These are phyloP conservation scores for Semaprochilodus insignis DNA, from an alignment of 2,797 vertebrate genomes.

Conservation along the genomic window DNA sequence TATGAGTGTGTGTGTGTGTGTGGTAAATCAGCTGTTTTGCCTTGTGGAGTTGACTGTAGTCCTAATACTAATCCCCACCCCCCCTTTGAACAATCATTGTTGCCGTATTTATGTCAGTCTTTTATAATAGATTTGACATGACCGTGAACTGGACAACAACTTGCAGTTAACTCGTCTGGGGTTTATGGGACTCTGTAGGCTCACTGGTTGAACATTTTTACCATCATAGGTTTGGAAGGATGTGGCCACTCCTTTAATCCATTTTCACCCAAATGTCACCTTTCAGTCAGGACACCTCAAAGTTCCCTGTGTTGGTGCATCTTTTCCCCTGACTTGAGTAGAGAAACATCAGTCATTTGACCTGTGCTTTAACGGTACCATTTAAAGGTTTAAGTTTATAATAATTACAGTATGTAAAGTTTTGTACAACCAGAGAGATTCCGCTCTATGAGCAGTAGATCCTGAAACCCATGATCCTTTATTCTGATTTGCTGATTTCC, in stretches of 20 bases:
- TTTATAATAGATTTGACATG: constrained; percentile 43
- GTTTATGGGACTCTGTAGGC: neutral
- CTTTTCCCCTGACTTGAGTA: constrained; percentile 8
- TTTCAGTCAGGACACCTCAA: constrained; percentile 39
- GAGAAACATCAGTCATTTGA: neutral
- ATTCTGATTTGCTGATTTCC: constrained; percentile 55
- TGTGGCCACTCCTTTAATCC: neutral
- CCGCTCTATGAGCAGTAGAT: constrained; percentile 26
- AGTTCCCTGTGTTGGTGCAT: neutral
- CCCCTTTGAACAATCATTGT: neutral
- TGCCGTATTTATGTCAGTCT: constrained; percentile 25
- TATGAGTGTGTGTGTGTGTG: constrained; percentile 38
- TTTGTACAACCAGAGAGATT: constrained; percentile 45
- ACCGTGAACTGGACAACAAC: neutral
- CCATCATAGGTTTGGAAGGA: neutral
- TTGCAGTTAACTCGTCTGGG: neutral
- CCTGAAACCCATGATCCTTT: constrained; percentile 29
- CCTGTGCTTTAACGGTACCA: constrained; percentile 36
- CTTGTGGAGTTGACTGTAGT: constrained; percentile 51
- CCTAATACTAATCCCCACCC: constrained; percentile 1
- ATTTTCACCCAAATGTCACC: constrained; percentile 27
- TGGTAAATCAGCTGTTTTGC: constrained; percentile 50
- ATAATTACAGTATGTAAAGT: neutral
- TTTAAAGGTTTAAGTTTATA: neutral
- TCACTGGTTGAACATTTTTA: constrained; percentile 18